Evolutionary conservation across 2,888 invertebrate species (phyloP).

Genomic region (Dicyrtomina minuta): DNA sequence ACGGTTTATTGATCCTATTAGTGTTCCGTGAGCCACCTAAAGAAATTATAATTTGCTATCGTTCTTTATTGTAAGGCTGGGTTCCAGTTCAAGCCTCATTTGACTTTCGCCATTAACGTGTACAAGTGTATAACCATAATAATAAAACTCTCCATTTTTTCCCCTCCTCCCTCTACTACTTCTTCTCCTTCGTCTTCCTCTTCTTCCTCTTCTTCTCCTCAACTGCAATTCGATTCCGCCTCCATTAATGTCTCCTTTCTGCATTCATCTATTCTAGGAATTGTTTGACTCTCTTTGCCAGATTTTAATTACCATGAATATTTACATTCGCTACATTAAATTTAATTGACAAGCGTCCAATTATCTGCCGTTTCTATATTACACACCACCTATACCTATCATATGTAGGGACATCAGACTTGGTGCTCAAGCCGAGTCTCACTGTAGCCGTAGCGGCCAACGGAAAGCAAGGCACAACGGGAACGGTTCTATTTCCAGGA

Average conservation of each 20-base stretch:
- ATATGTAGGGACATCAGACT: too few species aligned
- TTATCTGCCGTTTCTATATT: constrained; percentile 14
- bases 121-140: constrained; percentile 26
- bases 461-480: too few species aligned
- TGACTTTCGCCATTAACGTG: constrained; percentile 22
- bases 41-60: constrained; percentile 31
- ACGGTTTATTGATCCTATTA: constrained; percentile 34
- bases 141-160: constrained; percentile 24
- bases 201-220: neutral
- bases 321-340: constrained; percentile 28
- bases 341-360: constrained; percentile 32
- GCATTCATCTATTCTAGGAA: constrained; percentile 14
- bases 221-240: constrained; percentile 26
- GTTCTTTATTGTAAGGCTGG: constrained; percentile 26
- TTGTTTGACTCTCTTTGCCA: constrained; percentile 22
- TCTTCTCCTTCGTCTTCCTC: neutral
- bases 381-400: too few species aligned
- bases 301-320: constrained; percentile 34
- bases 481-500: constrained; percentile 11
- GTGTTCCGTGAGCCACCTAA: constrained; percentile 26
- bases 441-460: neutral
- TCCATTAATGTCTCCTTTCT: constrained; percentile 22
- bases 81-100: constrained; percentile 30
- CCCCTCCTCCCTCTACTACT: constrained; percentile 5
- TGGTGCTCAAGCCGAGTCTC: too few species aligned